Percentiles rank a stretch among this genome's conserved stretches.
Conservation (phyloP, 92 coral and sea anemone genomes). For the Epizoanthus stellaris region DNA sequence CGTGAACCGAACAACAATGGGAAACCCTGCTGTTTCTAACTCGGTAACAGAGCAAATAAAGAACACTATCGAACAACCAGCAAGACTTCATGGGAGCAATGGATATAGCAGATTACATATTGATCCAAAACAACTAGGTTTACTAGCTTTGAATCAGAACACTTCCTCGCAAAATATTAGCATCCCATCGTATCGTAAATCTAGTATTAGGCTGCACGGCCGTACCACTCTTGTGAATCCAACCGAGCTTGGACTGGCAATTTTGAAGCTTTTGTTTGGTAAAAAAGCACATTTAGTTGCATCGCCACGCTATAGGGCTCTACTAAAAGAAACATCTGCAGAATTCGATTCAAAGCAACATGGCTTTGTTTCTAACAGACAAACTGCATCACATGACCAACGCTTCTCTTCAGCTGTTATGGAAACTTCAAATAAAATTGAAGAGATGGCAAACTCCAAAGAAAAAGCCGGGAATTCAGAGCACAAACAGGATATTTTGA, state of each 20-base stretch:
- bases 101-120: neutral
- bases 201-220: constrained; percentile 18
- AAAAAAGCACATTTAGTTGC: constrained; percentile 83
- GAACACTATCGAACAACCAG: neutral
- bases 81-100: neutral
- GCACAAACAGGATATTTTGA: neutral
- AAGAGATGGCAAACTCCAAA: neutral
- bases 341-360: constrained; percentile 19
- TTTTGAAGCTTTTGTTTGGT: constrained; percentile 87
- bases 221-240: constrained; percentile 77
- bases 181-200: constrained; percentile 24
- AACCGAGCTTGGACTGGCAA: constrained; percentile 88
- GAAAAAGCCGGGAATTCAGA: neutral
- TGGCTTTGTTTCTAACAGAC: neutral
- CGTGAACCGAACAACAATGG: neutral
- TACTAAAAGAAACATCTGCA: constrained; percentile 36
- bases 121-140: constrained; percentile 1
- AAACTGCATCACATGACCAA: neutral
- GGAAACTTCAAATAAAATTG: neutral
- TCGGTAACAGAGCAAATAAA: neutral
- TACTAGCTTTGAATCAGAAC: constrained; percentile 18
- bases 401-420: neutral
- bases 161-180: neutral
- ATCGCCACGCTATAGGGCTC: constrained; percentile 58
- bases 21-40: neutral